Conservation (phyloP, 1,140 invertebrate genomes). For the Aphelenchoides avenae region DNA sequence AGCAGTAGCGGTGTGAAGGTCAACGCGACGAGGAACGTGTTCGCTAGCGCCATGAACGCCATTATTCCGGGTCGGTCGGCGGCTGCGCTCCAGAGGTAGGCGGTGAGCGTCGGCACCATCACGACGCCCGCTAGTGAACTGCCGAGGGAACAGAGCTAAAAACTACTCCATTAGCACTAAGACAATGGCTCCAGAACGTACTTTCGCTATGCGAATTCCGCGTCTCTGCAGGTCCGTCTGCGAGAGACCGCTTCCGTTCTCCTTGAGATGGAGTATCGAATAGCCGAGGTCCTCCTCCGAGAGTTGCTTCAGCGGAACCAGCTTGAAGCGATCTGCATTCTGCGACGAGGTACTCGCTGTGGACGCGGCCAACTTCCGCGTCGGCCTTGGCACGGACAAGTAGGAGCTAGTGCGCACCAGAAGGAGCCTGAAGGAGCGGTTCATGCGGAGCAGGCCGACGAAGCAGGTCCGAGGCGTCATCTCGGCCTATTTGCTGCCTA, state of each 20-base stretch:
- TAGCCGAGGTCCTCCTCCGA: constrained; percentile 34
- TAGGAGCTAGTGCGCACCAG: too few relatives aligned
- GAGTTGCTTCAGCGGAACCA: constrained; percentile 42
- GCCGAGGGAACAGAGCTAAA: constrained; percentile 42
- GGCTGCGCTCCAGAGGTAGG: constrained; percentile 24
- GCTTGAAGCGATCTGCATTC: not conserved
- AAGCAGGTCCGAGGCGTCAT: too few relatives aligned
- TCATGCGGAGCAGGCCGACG: too few relatives aligned
- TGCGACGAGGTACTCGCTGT: too few relatives aligned
- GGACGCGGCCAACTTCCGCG: too few relatives aligned
- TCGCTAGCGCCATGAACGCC: constrained; percentile 38
- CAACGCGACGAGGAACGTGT: constrained; percentile 40
- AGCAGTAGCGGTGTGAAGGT: constrained; percentile 43
- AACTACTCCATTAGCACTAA: not conserved
- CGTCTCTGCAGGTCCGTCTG: constrained; percentile 30
- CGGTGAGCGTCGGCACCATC: constrained; percentile 41
- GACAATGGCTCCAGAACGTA: constrained; percentile 22
- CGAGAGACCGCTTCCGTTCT: constrained; percentile 25
- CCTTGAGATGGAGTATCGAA: constrained; percentile 42
- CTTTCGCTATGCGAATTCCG: constrained; percentile 41
- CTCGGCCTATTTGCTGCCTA: too few relatives aligned
- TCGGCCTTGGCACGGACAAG: too few relatives aligned
- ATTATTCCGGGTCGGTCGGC: constrained; percentile 31
- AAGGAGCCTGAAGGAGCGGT: too few relatives aligned
- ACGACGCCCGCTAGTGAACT: constrained; percentile 44